phyloP scores from a whole-genome alignment of 2,797 vertebrate species.

The Acrocephalus scirpaceus region DNA sequence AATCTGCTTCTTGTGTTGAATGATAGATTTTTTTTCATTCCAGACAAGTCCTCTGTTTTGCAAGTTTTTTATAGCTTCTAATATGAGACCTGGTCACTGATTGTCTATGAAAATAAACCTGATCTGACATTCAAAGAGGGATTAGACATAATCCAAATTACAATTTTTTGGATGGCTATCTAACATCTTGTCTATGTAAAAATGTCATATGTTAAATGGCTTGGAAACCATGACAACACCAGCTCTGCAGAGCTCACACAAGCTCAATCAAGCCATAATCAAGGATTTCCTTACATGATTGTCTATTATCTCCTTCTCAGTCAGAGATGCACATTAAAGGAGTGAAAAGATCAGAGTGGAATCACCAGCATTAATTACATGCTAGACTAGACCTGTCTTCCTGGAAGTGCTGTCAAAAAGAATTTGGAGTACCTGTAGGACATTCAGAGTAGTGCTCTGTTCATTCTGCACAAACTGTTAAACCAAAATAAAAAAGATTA shows the following conservation, averaged over 20 bases:
- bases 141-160: constrained; percentile 36
- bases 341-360: constrained; percentile 69
- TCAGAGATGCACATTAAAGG: constrained; percentile 62
- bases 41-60: not conserved
- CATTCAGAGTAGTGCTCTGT: not conserved
- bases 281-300: constrained; percentile 76
- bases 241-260: constrained; percentile 66
- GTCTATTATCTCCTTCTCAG: constrained; percentile 77
- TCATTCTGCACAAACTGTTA: not conserved
- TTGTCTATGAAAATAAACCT: constrained; percentile 38
- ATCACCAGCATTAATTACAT: constrained; percentile 69
- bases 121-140: constrained; percentile 5
- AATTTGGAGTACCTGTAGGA: constrained; percentile 11
- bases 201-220: constrained; percentile 40
- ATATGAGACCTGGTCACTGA: not conserved
- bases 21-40: not conserved
- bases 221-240: constrained; percentile 75
- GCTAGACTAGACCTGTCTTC: constrained; percentile 58
- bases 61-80: constrained; percentile 25
- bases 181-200: constrained; percentile 64
- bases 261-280: constrained; percentile 78
- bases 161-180: constrained; percentile 63
- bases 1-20: not conserved
- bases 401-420: constrained; percentile 41
- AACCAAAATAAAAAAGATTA: not conserved